Evolutionary conservation across 1,140 invertebrate species (phyloP).

Genomic region (Pseudobourletiella spinata): DNA sequence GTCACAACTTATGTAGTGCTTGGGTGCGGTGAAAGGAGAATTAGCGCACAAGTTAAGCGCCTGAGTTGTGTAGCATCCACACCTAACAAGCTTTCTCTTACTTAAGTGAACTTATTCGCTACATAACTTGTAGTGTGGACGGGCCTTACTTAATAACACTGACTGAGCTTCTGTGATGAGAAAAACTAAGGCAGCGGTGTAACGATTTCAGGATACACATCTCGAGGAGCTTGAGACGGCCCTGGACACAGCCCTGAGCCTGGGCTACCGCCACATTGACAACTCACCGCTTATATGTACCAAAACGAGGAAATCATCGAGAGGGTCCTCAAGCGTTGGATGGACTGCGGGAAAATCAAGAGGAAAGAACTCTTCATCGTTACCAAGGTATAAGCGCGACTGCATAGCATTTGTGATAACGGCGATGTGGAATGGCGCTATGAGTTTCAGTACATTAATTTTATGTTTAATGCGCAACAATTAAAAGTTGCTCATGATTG

Average conservation of each 20-base stretch:
- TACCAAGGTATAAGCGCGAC: slow-evolving; percentile 40
- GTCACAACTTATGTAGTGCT: too few relatives aligned
- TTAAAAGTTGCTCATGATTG: slow-evolving; percentile 23
- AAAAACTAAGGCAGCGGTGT: too few relatives aligned
- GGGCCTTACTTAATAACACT: too few relatives aligned
- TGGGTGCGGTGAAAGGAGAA: too few relatives aligned
- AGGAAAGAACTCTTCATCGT: slow-evolving; percentile 42
- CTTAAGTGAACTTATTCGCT: too few relatives aligned
- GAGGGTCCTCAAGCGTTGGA: slow-evolving; percentile 37
- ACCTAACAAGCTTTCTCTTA: too few relatives aligned
- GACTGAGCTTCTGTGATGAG: too few relatives aligned
- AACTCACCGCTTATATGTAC: slow-evolving; percentile 10
- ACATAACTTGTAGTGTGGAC: too few relatives aligned
- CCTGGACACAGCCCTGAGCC: slow-evolving; percentile 38
- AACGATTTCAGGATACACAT: neutral
- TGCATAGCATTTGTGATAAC: neutral
- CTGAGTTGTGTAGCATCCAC: too few relatives aligned
- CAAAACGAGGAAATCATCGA: slow-evolving; percentile 41
- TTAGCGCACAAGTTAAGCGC: too few relatives aligned
- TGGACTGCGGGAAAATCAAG: slow-evolving; percentile 38
- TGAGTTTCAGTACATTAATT: neutral
- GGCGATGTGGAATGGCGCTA: neutral
- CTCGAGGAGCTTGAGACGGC: slow-evolving; percentile 38
- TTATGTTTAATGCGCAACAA: neutral
- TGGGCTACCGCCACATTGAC: slow-evolving; percentile 23